phyloP scores from a whole-genome alignment of 92 coral and sea anemone genomes.

The Parazoanthus darwini region DNA sequence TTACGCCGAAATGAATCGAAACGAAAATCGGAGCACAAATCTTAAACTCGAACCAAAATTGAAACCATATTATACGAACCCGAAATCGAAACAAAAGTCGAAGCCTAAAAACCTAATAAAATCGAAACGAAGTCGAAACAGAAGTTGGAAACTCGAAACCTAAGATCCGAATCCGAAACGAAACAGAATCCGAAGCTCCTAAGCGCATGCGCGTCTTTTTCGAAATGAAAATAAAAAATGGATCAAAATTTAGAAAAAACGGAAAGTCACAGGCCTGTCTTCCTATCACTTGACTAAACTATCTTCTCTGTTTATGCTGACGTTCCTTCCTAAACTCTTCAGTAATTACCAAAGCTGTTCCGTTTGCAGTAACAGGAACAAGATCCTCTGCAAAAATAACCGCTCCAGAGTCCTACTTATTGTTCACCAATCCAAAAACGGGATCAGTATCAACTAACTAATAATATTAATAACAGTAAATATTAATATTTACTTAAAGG shows the following conservation, averaged over 20 bases:
- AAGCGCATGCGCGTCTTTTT: neutral
- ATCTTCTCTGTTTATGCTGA: neutral
- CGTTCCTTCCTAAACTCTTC: neutral
- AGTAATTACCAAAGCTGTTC: neutral
- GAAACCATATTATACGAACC: neutral
- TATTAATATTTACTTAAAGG: neutral
- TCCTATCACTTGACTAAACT: neutral
- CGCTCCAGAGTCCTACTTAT: neutral
- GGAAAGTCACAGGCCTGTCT: neutral
- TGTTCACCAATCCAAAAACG: constrained; percentile 6
- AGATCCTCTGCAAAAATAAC: neutral
- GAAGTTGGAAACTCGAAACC: neutral
- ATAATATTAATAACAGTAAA: neutral
- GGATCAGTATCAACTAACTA: neutral
- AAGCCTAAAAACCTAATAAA: neutral
- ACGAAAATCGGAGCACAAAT: neutral
- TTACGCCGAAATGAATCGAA: neutral
- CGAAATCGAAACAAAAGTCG: neutral
- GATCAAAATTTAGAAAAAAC: neutral
- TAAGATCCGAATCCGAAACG: too few species aligned
- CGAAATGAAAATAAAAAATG: neutral
- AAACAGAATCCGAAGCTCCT: neutral
- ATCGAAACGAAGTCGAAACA: neutral
- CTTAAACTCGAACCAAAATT: neutral
- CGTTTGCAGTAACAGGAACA: neutral